Percentiles rank a stretch among this genome's conserved stretches.
These are phyloP conservation scores for Tinea semifulvella DNA, from an alignment of 2,888 invertebrate genomes.

Conservation along the genomic window DNA sequence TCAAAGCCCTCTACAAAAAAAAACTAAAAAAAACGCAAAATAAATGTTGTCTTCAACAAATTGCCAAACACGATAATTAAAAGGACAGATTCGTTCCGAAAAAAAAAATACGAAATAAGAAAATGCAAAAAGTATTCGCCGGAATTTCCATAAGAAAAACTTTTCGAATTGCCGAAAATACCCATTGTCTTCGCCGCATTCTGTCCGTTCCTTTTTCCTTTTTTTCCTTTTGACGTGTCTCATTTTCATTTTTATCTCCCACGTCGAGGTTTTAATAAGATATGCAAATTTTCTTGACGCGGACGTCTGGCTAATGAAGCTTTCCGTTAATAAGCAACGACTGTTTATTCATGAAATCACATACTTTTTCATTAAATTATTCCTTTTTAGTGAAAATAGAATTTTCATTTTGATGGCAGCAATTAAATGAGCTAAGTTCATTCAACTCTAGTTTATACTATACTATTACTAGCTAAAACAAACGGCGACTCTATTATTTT, in stretches of 20 bases:
- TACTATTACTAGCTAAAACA: too few relatives aligned
- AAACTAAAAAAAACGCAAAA: slow-evolving; percentile 26
- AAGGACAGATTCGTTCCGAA: slow-evolving; percentile 54
- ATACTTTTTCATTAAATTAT: slow-evolving; percentile 1
- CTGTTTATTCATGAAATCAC: slow-evolving; percentile 4
- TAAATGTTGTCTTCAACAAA: slow-evolving; percentile 62
- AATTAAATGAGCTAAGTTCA: too few relatives aligned
- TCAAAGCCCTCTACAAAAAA: too few relatives aligned
- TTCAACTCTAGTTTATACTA: too few relatives aligned
- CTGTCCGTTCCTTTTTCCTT: slow-evolving; percentile 47
- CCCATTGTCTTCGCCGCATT: slow-evolving; percentile 56
- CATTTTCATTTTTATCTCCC: slow-evolving; percentile 61
- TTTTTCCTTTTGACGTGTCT: slow-evolving; percentile 56
- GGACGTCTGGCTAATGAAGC: slow-evolving; percentile 30
- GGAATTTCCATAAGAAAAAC: slow-evolving; percentile 62
- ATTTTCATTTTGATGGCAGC: too few relatives aligned
- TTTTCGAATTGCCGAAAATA: slow-evolving; percentile 56
- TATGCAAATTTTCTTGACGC: slow-evolving; percentile 51
- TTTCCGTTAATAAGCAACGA: slow-evolving; percentile 31
- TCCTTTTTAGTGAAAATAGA: too few relatives aligned
- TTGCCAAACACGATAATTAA: slow-evolving; percentile 67
- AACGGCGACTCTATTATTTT: too few relatives aligned
- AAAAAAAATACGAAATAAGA: slow-evolving; percentile 51
- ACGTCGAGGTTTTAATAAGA: slow-evolving; percentile 60
- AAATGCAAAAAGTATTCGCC: slow-evolving; percentile 62